A percentile compares a stretch with the other conserved stretches of the same genome.
Evolutionary conservation across 92 coral and sea anemone genomes (phyloP).

Genomic region (Phenganax subtilis): DNA sequence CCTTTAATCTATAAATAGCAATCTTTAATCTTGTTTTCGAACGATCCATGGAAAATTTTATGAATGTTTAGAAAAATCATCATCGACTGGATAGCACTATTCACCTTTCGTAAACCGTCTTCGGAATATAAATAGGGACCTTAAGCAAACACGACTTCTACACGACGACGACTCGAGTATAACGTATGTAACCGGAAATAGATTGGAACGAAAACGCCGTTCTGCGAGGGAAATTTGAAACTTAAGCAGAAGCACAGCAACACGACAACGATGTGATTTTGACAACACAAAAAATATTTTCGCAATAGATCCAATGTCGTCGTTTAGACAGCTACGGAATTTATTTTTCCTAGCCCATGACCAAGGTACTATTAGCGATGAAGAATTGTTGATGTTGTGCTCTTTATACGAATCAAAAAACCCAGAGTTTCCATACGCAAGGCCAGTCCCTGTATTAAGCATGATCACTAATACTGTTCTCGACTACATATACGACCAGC

Average conservation of each 20-base stretch:
- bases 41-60: too few relatives aligned
- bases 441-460: slow-evolving; percentile 12
- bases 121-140: neutral
- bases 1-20: too few relatives aligned
- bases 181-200: neutral
- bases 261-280: slow-evolving; percentile 7
- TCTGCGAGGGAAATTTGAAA: neutral
- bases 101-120: too few relatives aligned
- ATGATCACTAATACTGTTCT: slow-evolving; percentile 10
- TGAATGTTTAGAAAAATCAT: too few relatives aligned
- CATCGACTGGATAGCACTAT: too few relatives aligned
- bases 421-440: slow-evolving; percentile 10
- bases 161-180: slow-evolving; percentile 10
- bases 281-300: neutral
- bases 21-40: too few relatives aligned
- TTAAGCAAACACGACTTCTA: slow-evolving; percentile 9
- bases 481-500: slow-evolving; percentile 1
- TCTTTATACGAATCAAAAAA: slow-evolving; percentile 6
- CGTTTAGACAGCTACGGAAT: neutral
- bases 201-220: slow-evolving; percentile 11
- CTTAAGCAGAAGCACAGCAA: neutral
- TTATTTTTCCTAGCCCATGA: neutral
- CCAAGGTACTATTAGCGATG: neutral
- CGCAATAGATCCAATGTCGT: neutral
- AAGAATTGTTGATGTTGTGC: neutral